Evolutionary conservation across 2,888 invertebrate species (phyloP), one percentile per base, ranked within the genome.

Genomic region (Neoaliturus tenellus): DNA sequence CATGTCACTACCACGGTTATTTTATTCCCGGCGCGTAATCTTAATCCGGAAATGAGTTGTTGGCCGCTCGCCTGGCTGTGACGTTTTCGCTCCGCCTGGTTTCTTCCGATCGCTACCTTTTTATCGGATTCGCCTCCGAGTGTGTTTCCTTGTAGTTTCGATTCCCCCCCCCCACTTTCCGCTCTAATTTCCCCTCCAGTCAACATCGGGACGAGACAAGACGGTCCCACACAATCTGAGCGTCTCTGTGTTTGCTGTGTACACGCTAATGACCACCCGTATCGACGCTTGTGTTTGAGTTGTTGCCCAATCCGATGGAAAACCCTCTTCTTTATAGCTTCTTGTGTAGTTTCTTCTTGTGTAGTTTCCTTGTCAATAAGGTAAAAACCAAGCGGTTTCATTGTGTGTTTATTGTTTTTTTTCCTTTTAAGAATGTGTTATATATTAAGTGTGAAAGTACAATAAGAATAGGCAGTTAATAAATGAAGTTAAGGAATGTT

Each of bases 111-210:
- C 73, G 41, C 51, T 78, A 35, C 51, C 35, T 51, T 78, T 78
- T 78, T 78, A 78, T 78, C 35, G n/a, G 78, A 78, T 78, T 35
- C 78, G n/a, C 55, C 78, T 78, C 78, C 78, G 14, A 78, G 78
- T 78, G 78, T 78, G 23, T 82, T 82, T 82, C 73, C 73, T 82
- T 73, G 73, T 82, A 82, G 55, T 82, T 71, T 44, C 28, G 17
- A 33, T 48, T 51, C 31, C 67, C 20, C 31, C 69, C 69, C 41
- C 35, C 25, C 39, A 8, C 28, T 12, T 14, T 3, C 51, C 35
- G 78, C 55, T 78, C 78, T 78, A 78, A 78, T 78, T 78, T 78
- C 78, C 78, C 78, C 78, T 35, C 31, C 48, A 78, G 78, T 78
- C 78, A 78, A 78, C 55, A 78, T 78, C 55, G 78, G 55, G 20